Evolutionary conservation across 2,888 invertebrate species (phyloP).

Genomic region (Dyspetes luteomarginatus): DNA sequence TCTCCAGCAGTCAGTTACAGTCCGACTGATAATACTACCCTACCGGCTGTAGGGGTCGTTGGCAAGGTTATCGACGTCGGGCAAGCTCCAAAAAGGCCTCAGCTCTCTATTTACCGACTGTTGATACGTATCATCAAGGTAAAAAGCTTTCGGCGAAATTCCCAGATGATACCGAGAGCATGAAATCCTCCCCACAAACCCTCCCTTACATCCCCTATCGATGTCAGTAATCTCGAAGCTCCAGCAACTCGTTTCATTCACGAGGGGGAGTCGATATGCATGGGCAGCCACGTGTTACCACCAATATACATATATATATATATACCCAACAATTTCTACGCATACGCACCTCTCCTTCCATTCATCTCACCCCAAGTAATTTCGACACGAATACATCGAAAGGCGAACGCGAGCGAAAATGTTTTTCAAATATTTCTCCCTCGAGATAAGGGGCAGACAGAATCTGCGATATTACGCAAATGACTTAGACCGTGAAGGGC

Average conservation of each 20-base stretch:
- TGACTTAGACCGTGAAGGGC: neutral
- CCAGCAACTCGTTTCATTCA: too few species aligned
- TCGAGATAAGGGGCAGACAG: slow-evolving; percentile 29
- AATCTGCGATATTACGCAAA: slow-evolving; percentile 29
- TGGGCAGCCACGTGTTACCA: too few species aligned
- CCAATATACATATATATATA: too few species aligned
- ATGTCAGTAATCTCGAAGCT: too few species aligned
- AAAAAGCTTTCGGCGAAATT: neutral
- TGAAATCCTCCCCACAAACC: neutral
- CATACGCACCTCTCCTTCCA: too few species aligned
- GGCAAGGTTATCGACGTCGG: slow-evolving; percentile 32
- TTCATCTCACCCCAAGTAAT: too few species aligned
- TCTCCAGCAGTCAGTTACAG: slow-evolving; percentile 30
- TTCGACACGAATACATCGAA: too few species aligned
- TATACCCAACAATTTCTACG: too few species aligned
- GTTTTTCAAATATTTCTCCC: too few species aligned
- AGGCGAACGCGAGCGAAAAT: too few species aligned
- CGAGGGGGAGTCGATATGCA: too few species aligned
- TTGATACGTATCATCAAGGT: neutral
- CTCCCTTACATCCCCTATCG: too few species aligned
- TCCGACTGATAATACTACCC: neutral
- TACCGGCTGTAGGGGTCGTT: neutral
- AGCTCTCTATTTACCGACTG: slow-evolving; percentile 50
- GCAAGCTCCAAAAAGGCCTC: neutral
- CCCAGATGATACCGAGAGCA: neutral